Conservation (phyloP, 2,113 vertebrate species). For the Saimiri boliviensis region DNA sequence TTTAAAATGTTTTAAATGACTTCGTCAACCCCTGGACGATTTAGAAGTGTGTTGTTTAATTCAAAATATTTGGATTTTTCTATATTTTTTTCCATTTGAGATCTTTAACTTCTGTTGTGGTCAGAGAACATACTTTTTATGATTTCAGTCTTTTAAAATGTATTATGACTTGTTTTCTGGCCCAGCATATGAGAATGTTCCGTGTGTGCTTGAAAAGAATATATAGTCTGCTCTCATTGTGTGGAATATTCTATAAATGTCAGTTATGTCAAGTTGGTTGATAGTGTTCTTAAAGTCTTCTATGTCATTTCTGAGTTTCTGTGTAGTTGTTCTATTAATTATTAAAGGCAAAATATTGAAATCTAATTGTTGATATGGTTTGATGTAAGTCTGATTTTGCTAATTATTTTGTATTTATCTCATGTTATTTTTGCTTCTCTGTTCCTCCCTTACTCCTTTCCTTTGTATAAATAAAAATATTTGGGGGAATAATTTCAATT, state of each 20-base stretch:
- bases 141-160: background rate
- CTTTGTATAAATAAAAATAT: background rate
- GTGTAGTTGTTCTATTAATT: background rate
- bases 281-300: background rate
- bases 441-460: background rate
- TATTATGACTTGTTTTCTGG: background rate
- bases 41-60: background rate
- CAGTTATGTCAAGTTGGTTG: background rate
- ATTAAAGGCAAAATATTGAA: background rate
- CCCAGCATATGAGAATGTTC: background rate
- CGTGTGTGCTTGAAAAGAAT: background rate
- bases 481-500: background rate
- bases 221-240: background rate
- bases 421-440: background rate
- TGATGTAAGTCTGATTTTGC: background rate
- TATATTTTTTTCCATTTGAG: background rate
- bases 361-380: background rate
- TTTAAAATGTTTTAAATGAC: background rate
- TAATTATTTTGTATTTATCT: background rate
- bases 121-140: background rate
- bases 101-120: background rate
- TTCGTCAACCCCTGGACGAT: background rate
- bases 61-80: background rate
- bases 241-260: background rate
- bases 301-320: background rate